phyloP scores from a whole-genome alignment of 2,888 invertebrate genomes.

The Acrocera orbiculus region DNA sequence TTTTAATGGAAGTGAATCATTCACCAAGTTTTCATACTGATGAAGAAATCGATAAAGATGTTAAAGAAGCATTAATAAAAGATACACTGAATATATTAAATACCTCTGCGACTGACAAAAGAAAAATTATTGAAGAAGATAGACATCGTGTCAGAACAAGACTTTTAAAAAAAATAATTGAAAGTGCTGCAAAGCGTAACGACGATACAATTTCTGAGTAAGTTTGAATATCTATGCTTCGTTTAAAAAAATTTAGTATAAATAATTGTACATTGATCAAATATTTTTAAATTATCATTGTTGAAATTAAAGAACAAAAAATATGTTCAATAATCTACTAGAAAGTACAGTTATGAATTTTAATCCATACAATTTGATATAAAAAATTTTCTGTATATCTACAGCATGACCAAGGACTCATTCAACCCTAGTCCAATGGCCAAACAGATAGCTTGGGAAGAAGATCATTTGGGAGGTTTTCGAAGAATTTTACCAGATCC shows the following conservation, averaged over 20 bases:
- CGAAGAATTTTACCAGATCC: conserved; percentile 46
- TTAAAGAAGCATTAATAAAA: conserved; percentile 60
- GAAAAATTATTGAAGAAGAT: conserved; percentile 51
- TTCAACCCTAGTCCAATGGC: too few species aligned
- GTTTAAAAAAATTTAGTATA: too few species aligned
- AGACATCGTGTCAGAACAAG: conserved; percentile 52
- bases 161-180: conserved; percentile 38
- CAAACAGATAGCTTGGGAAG: conserved; percentile 53
- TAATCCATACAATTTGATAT: background rate
- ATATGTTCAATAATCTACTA: background rate
- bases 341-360: too few species aligned
- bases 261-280: background rate
- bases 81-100: conserved; percentile 68
- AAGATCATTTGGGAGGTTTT: conserved; percentile 58
- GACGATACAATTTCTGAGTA: too few species aligned
- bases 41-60: conserved; percentile 65
- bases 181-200: too few species aligned
- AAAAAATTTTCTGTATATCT: too few species aligned
- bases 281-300: background rate
- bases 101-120: conserved; percentile 55
- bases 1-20: conserved; percentile 79
- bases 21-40: conserved; percentile 89
- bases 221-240: conserved; percentile 2
- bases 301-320: conserved; percentile 1
- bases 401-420: too few species aligned